Percentiles rank a stretch among this genome's conserved stretches.
phyloP scores from a whole-genome alignment of 2,888 invertebrate species.

The Alentia gelatinosa region DNA sequence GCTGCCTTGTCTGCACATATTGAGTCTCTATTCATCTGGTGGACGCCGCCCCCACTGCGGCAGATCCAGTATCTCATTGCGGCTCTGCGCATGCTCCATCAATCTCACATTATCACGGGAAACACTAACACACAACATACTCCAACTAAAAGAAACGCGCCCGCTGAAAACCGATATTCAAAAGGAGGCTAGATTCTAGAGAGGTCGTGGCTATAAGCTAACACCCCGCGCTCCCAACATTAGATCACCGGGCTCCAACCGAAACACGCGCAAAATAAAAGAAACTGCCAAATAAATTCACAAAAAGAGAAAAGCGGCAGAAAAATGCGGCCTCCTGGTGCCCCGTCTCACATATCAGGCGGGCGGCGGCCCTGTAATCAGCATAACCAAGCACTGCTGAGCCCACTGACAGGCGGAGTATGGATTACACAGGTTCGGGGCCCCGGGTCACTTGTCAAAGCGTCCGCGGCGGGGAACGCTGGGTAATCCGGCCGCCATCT shows the following conservation, averaged over 20 bases:
- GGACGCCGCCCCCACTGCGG: no score
- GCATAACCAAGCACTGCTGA: not conserved
- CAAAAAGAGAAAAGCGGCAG: not conserved
- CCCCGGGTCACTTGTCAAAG: slow-evolving; percentile 1
- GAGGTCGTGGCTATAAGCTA: no score
- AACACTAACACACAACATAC: no score
- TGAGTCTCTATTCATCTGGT: no score
- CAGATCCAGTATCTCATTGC: no score
- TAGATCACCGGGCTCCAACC: not conserved
- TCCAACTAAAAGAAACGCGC: no score
- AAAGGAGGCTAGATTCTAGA: no score
- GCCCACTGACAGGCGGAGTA: not conserved
- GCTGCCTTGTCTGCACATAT: no score
- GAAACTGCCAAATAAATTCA: not conserved
- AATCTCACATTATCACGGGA: no score
- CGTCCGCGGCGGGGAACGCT: not conserved
- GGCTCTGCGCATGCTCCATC: no score
- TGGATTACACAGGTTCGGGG: slow-evolving; percentile 22
- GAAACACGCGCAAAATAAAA: not conserved
- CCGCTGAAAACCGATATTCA: no score
- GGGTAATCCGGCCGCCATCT: slow-evolving; percentile 31
- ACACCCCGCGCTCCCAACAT: not conserved
- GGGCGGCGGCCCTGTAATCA: not conserved
- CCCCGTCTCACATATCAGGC: not conserved
- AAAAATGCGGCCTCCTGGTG: not conserved